Base-by-base conservation (phyloP, 2,888 invertebrate species). In the Drosophila seclusa region DNA sequence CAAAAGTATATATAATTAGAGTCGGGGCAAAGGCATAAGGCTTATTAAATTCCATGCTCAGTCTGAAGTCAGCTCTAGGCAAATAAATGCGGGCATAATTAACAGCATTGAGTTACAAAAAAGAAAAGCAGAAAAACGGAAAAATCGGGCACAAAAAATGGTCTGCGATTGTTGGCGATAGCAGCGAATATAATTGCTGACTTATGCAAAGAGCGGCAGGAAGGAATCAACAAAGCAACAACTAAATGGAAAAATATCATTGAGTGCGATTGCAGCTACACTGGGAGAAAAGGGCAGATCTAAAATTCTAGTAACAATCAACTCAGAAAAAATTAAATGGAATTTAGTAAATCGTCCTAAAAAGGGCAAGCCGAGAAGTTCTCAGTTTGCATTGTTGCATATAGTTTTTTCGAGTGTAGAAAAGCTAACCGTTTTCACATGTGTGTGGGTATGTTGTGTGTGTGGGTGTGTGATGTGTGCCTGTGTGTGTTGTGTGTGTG, bases 21-120 rank as follows among this genome's bases (percentile, higher is more conserved):
- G 13, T 40, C 27, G 27, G 7, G 11, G 45, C 21, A 42, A 54
- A 31, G 69, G 50, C 71, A 72, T 45, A 62, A 82, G 74, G 72
- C 82, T 70, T 82, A 87, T 85, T 76, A 84, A 87, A 82, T 76
- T 87, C 73, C 63, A 55, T 48, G 36, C 45, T 31, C 13, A 32
- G 42, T 31, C 29, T 48, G 21, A 48, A 48, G 24, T 27, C n/a
- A 38, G 32, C 45, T 58, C 36, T 36, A 53, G 45, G 21, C 68
- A 76, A 78, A 76, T 73, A 80, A 73, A 72, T 83, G 85, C 83
- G 83, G 83, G 83, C 76, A 70, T 82, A 87, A 83, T 83, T 83
- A 87, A 66, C 78, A 64, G 24, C 71, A 76, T 73, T 66, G 65
- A 67, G 60, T 67, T 67, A 73, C 73, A 76, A 34, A 34, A 36